Evolutionary conservation across 2,888 invertebrate genomes (phyloP).

Genomic region (Lepidochitona cinerea): DNA sequence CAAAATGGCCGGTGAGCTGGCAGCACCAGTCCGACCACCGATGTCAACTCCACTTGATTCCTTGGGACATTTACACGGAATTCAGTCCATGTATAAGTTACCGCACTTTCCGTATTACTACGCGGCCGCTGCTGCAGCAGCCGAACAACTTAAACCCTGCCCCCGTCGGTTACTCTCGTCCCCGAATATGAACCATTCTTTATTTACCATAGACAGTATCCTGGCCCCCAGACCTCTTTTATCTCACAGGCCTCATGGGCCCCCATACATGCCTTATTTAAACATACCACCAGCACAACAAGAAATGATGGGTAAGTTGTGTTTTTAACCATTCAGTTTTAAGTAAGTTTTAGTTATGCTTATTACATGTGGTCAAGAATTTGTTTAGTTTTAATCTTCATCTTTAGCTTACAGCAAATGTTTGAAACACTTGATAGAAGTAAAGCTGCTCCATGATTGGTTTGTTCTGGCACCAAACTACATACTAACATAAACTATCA

Average conservation of each 20-base stretch:
- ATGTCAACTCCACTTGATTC: background rate
- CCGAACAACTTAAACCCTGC: background rate
- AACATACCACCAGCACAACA: background rate
- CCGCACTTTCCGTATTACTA: background rate
- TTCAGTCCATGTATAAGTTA: background rate
- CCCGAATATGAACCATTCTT: background rate
- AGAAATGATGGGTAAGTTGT: background rate
- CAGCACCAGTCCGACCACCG: background rate
- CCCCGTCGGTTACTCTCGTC: background rate
- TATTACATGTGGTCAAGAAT: no score
- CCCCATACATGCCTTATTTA: background rate
- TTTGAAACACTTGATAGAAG: no score
- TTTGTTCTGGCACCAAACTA: no score
- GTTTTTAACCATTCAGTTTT: no score
- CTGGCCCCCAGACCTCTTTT: background rate
- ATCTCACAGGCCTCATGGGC: background rate
- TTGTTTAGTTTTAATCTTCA: no score
- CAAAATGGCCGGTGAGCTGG: slow-evolving; percentile 2
- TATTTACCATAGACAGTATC: background rate
- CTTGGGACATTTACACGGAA: background rate
- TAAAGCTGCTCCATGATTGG: no score
- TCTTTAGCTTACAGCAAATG: no score
- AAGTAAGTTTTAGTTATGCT: no score
- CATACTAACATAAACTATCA: no score
- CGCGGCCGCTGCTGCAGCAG: background rate